Percentiles rank a stretch among this genome's conserved stretches.
Conservation (phyloP, 2,888 invertebrate genomes). For the Pammene aurita region DNA sequence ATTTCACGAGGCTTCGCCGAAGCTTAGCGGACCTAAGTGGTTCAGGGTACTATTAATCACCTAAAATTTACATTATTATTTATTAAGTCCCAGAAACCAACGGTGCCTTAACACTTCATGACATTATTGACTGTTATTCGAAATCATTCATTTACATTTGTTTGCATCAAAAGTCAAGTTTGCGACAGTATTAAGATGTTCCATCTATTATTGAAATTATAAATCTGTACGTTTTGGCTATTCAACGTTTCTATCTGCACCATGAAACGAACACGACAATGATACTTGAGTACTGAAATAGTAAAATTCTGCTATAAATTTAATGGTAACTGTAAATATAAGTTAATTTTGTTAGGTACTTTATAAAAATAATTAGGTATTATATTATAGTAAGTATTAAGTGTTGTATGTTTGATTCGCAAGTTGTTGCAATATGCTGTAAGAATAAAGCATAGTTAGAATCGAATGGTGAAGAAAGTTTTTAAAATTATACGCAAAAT, state of each 20-base stretch:
- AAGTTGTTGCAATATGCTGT: conserved; percentile 81
- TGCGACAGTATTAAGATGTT: conserved; percentile 37
- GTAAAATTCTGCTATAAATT: conserved; percentile 80
- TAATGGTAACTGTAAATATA: conserved; percentile 82
- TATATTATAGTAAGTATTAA: conserved; percentile 80
- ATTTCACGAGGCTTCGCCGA: conserved; percentile 58
- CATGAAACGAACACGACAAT: conserved; percentile 48
- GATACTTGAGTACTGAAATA: conserved; percentile 72
- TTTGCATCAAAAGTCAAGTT: conserved; percentile 27
- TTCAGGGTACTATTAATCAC: conserved; percentile 52
- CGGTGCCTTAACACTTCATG: conserved; percentile 71
- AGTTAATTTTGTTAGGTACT: conserved; percentile 81
- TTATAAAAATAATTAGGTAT: conserved; percentile 82
- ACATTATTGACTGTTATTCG: conserved; percentile 47
- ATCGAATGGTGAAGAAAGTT: conserved; percentile 66
- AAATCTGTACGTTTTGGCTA: conserved; percentile 17
- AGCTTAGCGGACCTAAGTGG: conserved; percentile 42
- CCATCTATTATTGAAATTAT: conserved; percentile 36
- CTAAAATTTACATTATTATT: conserved; percentile 46
- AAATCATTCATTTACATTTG: conserved; percentile 28
- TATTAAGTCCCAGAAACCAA: conserved; percentile 63
- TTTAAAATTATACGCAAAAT: conserved; percentile 62
- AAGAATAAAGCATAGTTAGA: conserved; percentile 78
- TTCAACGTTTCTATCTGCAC: conserved; percentile 20
- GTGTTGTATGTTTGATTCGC: conserved; percentile 83